A percentile compares a stretch with the other conserved stretches of the same genome.
phyloP scores from a whole-genome alignment of 1,140 invertebrate genomes.

The Procambarus virginalis region DNA sequence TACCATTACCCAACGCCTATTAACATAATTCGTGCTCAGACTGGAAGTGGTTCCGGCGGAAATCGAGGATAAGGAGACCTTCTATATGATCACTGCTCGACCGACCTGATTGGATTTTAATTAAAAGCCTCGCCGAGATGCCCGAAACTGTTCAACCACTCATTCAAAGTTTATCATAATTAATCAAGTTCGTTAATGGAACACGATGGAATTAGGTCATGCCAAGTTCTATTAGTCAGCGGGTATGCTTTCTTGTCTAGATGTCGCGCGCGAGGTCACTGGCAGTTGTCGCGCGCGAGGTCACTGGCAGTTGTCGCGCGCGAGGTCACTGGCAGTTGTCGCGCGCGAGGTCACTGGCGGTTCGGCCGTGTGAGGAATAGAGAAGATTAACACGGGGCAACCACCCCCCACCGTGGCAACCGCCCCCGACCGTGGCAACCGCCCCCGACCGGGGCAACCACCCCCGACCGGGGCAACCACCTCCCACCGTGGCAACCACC shows the following conservation, averaged over 20 bases:
- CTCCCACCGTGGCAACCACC: too few species aligned
- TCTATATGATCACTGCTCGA: conserved; percentile 3
- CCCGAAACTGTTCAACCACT: background rate
- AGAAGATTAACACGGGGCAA: background rate
- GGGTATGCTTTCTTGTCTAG: background rate
- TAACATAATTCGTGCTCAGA: conserved; percentile 6
- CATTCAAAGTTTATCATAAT: conserved; percentile 8
- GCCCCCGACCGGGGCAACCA: too few species aligned
- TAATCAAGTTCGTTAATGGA: conserved; percentile 10
- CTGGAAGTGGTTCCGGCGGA: background rate
- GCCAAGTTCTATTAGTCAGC: background rate
- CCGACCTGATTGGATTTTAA: conserved; percentile 7
- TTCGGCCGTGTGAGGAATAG: background rate
- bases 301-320: background rate
- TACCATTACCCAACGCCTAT: background rate
- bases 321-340: background rate
- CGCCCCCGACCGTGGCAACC: background rate
- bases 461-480: background rate
- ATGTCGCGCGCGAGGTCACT: background rate
- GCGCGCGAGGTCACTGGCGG: background rate
- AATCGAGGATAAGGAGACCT: background rate
- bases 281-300: background rate
- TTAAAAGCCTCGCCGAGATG: background rate
- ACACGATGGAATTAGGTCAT: background rate
- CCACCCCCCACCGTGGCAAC: too few species aligned